Evolutionary conservation across 1,140 invertebrate genomes (phyloP).

Genomic region (Diploscapter pachys): DNA sequence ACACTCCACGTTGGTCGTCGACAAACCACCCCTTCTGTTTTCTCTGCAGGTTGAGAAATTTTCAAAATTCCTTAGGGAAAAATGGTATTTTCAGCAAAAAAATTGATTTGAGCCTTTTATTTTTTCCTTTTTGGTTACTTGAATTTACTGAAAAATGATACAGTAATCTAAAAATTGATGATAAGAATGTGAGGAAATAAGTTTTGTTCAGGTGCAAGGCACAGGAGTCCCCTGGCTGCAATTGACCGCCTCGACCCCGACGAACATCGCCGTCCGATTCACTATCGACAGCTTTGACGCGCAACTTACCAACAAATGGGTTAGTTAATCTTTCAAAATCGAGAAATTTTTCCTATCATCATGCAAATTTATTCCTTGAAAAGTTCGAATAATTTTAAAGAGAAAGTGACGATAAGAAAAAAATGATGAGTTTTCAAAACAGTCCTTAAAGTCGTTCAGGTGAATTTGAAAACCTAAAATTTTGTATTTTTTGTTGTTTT

Average conservation of each 20-base stretch:
- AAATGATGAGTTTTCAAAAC: too few species aligned
- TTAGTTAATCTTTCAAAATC: background rate
- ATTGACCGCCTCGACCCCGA: slow-evolving; percentile 93
- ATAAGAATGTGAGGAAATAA: too few species aligned
- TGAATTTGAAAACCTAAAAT: too few species aligned
- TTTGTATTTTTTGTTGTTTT: background rate
- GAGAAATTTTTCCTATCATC: too few species aligned
- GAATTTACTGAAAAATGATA: too few species aligned
- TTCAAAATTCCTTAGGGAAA: background rate
- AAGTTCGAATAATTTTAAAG: too few species aligned
- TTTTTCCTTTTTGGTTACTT: too few species aligned
- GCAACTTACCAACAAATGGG: slow-evolving; percentile 60
- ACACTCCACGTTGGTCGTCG: background rate
- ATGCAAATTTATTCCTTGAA: too few species aligned
- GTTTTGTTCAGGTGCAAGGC: background rate
- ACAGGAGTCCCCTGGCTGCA: slow-evolving; percentile 71
- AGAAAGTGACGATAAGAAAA: too few species aligned
- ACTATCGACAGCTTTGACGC: slow-evolving; percentile 74
- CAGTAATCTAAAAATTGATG: too few species aligned
- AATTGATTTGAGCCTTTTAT: too few species aligned
- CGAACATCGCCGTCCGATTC: slow-evolving; percentile 86
- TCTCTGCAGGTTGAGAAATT: slow-evolving; percentile 1
- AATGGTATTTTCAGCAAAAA: background rate
- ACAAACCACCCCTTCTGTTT: background rate
- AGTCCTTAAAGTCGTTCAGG: too few species aligned